A percentile compares a stretch with the other conserved stretches of the same genome.
These are phyloP conservation scores for Nicator chloris DNA, from an alignment of 2,113 vertebrate genomes.

Conservation along the genomic window DNA sequence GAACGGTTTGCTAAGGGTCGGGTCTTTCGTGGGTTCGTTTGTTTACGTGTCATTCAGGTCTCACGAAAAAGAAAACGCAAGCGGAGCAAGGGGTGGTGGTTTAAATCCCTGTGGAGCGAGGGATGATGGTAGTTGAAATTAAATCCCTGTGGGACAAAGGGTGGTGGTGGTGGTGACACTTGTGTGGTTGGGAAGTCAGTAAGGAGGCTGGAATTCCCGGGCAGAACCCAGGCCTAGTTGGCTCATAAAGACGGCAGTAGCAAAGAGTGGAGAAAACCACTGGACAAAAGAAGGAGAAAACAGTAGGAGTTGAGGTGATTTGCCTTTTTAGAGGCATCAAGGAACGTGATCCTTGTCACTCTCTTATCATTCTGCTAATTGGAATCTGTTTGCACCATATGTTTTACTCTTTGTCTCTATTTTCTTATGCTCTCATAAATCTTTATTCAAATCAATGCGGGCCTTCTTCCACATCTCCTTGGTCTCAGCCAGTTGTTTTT, in stretches of 20 bases:
- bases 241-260: accelerated
- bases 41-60: not conserved
- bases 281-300: too few relatives aligned
- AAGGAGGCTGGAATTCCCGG: not conserved
- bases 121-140: not conserved
- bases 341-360: not conserved
- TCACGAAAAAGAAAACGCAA: too few relatives aligned
- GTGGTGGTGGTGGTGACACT: too few relatives aligned
- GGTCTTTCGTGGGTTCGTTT: not conserved
- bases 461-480: not conserved
- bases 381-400: accelerated
- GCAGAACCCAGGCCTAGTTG: not conserved
- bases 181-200: not conserved
- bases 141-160: not conserved
- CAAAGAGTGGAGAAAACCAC: too few relatives aligned
- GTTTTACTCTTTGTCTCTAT: accelerated
- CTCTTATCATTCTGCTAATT: not conserved
- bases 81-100: too few relatives aligned
- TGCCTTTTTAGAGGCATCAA: not conserved
- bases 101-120: not conserved
- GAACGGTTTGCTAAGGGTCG: not conserved
- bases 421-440: accelerated
- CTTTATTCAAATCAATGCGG: not conserved
- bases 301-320: not conserved
- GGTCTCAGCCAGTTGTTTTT: not conserved